Percentiles rank a stretch among this genome's conserved stretches.
phyloP scores from a whole-genome alignment of 2,113 vertebrate species.

The Nerophis ophidion region DNA sequence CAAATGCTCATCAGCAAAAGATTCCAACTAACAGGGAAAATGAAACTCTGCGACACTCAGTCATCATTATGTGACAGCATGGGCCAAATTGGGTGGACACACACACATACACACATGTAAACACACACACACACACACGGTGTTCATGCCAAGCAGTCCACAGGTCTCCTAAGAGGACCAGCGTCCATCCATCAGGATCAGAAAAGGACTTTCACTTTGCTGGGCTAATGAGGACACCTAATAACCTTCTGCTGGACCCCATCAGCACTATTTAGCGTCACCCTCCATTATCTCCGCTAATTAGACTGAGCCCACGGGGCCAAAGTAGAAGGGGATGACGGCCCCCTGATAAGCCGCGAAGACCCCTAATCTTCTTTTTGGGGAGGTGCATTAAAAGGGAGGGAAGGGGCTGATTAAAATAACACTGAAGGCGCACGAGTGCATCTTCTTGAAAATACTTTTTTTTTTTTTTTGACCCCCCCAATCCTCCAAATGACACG shows the following conservation, averaged over 20 bases:
- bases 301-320: slow-evolving; percentile 62
- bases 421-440: background rate
- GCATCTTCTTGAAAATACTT: slow-evolving; percentile 4
- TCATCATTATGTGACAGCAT: background rate
- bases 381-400: slow-evolving; percentile 2
- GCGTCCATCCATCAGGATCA: slow-evolving; percentile 56
- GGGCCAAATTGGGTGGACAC: background rate
- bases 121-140: background rate
- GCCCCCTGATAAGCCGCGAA: slow-evolving; percentile 34
- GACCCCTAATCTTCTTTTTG: slow-evolving; percentile 16
- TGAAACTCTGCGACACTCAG: slow-evolving; percentile 13
- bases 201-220: slow-evolving; percentile 61
- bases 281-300: slow-evolving; percentile 70
- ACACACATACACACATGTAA: background rate
- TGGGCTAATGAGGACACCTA: slow-evolving; percentile 68
- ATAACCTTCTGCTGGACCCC: slow-evolving; percentile 72
- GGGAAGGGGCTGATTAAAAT: slow-evolving; percentile 1
- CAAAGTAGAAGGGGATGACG: slow-evolving; percentile 11
- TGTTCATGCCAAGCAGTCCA: background rate
- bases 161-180: slow-evolving; percentile 27
- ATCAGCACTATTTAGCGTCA: slow-evolving; percentile 65
- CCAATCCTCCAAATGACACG: slow-evolving; percentile 17
- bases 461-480: background rate
- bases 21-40: slow-evolving; percentile 10
- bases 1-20: slow-evolving; percentile 13